phyloP scores from a whole-genome alignment of 2,113 vertebrate species.

The Cynopterus brachyotis region DNA sequence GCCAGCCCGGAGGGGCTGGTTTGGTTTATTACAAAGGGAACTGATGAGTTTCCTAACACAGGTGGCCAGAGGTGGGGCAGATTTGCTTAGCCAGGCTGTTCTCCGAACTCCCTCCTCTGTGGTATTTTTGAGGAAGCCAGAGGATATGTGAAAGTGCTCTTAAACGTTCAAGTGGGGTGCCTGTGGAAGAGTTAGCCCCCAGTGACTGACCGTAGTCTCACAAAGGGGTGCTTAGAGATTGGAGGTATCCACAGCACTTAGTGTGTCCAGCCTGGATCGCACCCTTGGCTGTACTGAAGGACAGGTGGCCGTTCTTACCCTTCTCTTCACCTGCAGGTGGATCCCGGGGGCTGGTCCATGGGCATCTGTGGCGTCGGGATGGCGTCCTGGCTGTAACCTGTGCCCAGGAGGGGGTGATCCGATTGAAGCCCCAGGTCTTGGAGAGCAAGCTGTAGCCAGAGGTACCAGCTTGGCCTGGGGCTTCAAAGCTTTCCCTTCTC shows the following conservation, averaged over 20 bases:
- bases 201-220: not conserved
- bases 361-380: constrained; percentile 93
- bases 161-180: not conserved
- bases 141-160: constrained; percentile 51
- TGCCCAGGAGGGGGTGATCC: constrained; percentile 93
- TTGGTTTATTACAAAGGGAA: constrained; percentile 14
- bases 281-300: not conserved
- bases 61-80: not conserved
- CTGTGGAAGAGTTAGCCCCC: not conserved
- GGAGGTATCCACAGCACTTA: not conserved
- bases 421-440: constrained; percentile 76
- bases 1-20: not conserved
- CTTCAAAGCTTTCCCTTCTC: not conserved
- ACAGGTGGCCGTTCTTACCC: not conserved
- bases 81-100: not conserved
- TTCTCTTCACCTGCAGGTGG: constrained; percentile 82
- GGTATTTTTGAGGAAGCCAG: constrained; percentile 40
- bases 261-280: not conserved
- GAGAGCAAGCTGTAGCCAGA: constrained; percentile 89
- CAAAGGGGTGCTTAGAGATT: not conserved
- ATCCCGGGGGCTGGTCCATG: constrained; percentile 91
- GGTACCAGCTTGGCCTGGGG: not conserved
- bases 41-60: not conserved
- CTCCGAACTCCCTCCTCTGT: not conserved
- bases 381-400: constrained; percentile 94